Conservation (phyloP, 1,140 invertebrate species). For the Brachionus rotundiformis region DNA sequence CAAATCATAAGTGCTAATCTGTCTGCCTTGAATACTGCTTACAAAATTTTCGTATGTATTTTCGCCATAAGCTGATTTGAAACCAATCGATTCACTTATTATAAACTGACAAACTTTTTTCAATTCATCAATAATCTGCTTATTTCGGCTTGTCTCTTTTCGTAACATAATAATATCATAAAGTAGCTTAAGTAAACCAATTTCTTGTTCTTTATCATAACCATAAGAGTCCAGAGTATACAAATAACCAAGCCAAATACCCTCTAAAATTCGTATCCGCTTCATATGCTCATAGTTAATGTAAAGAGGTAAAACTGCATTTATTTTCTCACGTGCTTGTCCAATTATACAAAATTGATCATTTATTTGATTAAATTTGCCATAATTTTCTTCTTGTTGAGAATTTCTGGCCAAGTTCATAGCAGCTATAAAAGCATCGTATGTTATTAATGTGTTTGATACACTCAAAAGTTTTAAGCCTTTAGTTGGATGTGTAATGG, state of each 20-base stretch:
- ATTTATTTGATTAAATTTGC: conserved; percentile 15
- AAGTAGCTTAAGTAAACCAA: conserved; percentile 23
- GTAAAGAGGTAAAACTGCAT: conserved; percentile 25
- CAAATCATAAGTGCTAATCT: background rate
- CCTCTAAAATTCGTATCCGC: conserved; percentile 26
- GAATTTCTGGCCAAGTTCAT: conserved; percentile 35
- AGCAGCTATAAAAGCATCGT: conserved; percentile 24
- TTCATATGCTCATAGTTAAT: conserved; percentile 48
- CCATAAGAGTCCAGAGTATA: conserved; percentile 33
- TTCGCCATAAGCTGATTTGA: conserved; percentile 23
- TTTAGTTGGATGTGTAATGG: conserved; percentile 26
- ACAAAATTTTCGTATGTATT: conserved; percentile 33
- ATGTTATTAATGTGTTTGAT: conserved; percentile 33
- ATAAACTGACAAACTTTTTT: conserved; percentile 25
- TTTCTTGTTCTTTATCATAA: conserved; percentile 41
- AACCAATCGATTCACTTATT: conserved; percentile 1
- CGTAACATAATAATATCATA: conserved; percentile 33
- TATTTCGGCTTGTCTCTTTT: background rate
- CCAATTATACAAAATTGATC: conserved; percentile 18
- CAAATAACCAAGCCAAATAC: conserved; percentile 33
- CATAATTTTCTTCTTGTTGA: conserved; percentile 15
- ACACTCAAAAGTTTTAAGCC: conserved; percentile 19
- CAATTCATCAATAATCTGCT: conserved; percentile 13
- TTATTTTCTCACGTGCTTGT: conserved; percentile 33
- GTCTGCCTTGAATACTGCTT: conserved; percentile 19